Evolutionary conservation across 2,888 invertebrate genomes (phyloP).

Genomic region (Thyatira batis): DNA sequence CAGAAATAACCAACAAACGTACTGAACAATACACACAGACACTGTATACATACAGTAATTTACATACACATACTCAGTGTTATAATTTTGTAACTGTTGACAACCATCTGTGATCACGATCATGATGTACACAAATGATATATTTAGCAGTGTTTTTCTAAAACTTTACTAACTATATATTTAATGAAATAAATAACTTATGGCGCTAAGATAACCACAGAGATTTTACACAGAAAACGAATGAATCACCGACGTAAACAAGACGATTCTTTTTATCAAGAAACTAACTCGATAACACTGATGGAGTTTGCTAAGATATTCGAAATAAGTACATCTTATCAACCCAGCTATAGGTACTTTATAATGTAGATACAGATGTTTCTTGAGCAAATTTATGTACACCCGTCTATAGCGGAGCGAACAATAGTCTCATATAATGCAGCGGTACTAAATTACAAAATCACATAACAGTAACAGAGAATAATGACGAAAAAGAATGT

Average conservation of each 20-base stretch:
- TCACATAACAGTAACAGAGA: slow-evolving; percentile 6
- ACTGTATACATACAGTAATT: not conserved
- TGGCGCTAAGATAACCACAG: too few relatives aligned
- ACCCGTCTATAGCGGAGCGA: slow-evolving; percentile 14
- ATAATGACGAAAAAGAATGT: not conserved
- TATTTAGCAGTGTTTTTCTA: not conserved
- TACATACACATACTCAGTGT: not conserved
- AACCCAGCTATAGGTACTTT: slow-evolving; percentile 11
- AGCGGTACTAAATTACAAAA: slow-evolving; percentile 8
- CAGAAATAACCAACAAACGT: not conserved
- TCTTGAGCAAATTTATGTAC: slow-evolving; percentile 25
- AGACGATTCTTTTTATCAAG: not conserved
- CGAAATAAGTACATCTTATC: slow-evolving; percentile 1
- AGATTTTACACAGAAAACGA: not conserved
- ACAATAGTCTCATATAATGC: slow-evolving; percentile 11
- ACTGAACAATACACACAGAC: not conserved
- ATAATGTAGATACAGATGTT: slow-evolving; percentile 39
- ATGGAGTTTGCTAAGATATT: not conserved
- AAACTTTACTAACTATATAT: too few relatives aligned
- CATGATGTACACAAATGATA: not conserved
- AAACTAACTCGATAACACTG: not conserved
- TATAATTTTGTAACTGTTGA: not conserved
- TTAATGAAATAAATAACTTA: too few relatives aligned
- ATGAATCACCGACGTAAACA: not conserved
- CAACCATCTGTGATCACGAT: not conserved